Base-by-base conservation (phyloP, 2,888 invertebrate species). In the Epistrophella euchroma region DNA sequence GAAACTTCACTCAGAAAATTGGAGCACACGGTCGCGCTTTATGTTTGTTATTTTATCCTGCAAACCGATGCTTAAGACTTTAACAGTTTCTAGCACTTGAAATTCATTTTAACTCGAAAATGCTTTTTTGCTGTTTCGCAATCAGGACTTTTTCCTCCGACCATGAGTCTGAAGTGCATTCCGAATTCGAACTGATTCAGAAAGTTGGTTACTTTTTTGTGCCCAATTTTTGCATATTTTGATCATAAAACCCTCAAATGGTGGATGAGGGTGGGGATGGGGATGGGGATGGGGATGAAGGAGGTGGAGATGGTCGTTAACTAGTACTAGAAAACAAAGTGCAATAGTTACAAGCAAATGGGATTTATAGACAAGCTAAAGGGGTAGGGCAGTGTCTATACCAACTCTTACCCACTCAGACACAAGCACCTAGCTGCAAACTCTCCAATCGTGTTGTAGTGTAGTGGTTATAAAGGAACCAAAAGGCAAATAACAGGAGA, bases 11-110 rank as follows among this genome's bases (percentile, higher is more conserved):
- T 81, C 72, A 62, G 25, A 62, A 81, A 85, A 85, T 81, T 85
- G 72, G 85, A 85, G 55, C 81, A 81, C 85, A 85, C 85, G 76
- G 85, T 85, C 85, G 81, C 81, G 85, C 81, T 85, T 81, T 77
- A 76, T 56, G 72, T 85, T 72, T 76, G 81, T 76, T 85, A 64
- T 75, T 81, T 81, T 85, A 85, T 62, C 55, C 68, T 76, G 60
- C 60, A 76, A 81, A 56, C 76, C 68, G 47, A 80, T 22, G 71
- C 72, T 76, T 64, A 50, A 82, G 85, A 76, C 81, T 81, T 84
- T 72, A 84, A 84, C 80, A 60, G 66, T 80, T 85, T 76, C 72
- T 72, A 81, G 60, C 85, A 73, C 85, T 85, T 85, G 66, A 81
- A 72, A 43, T 76, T 68, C 60, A 56, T 85, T 80, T 72, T 68